Evolutionary conservation across 2,797 vertebrate genomes (phyloP).

Genomic region (Percopsis omiscomaycus): DNA sequence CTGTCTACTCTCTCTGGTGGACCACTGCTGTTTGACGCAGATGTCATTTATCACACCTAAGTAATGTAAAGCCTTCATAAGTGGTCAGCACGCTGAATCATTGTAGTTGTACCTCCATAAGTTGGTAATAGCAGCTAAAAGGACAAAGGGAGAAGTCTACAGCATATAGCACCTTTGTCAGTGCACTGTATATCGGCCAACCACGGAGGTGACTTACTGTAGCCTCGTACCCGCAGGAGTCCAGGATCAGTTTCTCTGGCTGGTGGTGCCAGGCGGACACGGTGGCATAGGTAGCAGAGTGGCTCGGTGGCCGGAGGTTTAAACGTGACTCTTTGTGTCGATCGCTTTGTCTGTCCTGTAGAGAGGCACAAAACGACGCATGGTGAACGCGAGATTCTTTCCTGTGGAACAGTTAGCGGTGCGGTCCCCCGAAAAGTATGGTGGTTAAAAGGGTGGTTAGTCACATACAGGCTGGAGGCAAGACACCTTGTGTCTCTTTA

Average conservation of each 20-base stretch:
- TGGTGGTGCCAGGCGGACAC: conserved; percentile 98
- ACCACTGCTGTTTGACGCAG: too few species aligned
- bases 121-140: too few species aligned
- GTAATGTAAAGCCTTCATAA: too few species aligned
- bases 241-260: conserved; percentile 97
- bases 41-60: too few species aligned
- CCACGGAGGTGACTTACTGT: conserved; percentile 81
- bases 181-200: background rate
- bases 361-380: background rate
- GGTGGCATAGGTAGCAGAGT: conserved; percentile 89
- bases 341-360: conserved; percentile 84
- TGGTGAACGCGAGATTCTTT: background rate
- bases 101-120: too few species aligned
- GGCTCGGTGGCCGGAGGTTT: conserved; percentile 90
- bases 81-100: too few species aligned
- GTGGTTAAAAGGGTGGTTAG: background rate
- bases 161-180: background rate
- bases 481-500: too few species aligned
- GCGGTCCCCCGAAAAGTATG: background rate
- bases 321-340: conserved; percentile 85
- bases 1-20: too few species aligned
- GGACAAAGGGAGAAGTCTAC: background rate
- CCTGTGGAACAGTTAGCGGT: too few species aligned
- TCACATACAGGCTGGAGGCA: background rate
- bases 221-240: conserved; percentile 96